These are phyloP conservation scores for Acanthosepion esculentum DNA, from an alignment of 2,888 invertebrate genomes.

Conservation along the genomic window DNA sequence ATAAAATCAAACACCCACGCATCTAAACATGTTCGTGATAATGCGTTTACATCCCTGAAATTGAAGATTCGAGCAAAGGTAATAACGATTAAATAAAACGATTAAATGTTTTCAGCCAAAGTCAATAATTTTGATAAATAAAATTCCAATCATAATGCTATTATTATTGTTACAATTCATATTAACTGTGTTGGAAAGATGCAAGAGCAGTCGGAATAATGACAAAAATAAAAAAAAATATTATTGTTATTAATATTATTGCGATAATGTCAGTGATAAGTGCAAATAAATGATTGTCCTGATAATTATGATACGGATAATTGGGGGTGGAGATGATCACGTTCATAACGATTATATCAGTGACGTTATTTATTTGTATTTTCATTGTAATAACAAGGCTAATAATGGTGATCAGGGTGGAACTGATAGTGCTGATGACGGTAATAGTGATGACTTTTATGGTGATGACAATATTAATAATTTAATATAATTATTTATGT, in stretches of 20 bases:
- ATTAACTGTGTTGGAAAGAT: not conserved
- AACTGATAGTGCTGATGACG: not conserved
- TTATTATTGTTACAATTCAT: too few species aligned
- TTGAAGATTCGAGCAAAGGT: not conserved
- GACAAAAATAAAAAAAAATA: not conserved
- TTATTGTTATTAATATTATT: conserved; percentile 33
- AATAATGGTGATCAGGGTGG: not conserved
- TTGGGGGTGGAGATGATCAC: not conserved
- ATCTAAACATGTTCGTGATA: not conserved
- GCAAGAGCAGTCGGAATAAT: not conserved
- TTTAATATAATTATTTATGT: not conserved
- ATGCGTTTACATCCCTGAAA: not conserved
- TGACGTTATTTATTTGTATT: not conserved
- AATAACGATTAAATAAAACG: not conserved
- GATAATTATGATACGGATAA: not conserved
- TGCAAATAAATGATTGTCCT: not conserved
- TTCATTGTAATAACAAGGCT: not conserved
- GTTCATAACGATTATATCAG: not conserved
- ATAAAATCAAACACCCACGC: too few species aligned
- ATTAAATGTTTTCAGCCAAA: not conserved
- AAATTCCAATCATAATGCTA: not conserved
- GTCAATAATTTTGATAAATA: not conserved
- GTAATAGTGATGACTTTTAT: not conserved
- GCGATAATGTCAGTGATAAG: not conserved
- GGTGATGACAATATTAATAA: not conserved